Evolutionary conservation across 2,113 vertebrate species (phyloP).

Genomic region (Andinoacara biseriatus): DNA sequence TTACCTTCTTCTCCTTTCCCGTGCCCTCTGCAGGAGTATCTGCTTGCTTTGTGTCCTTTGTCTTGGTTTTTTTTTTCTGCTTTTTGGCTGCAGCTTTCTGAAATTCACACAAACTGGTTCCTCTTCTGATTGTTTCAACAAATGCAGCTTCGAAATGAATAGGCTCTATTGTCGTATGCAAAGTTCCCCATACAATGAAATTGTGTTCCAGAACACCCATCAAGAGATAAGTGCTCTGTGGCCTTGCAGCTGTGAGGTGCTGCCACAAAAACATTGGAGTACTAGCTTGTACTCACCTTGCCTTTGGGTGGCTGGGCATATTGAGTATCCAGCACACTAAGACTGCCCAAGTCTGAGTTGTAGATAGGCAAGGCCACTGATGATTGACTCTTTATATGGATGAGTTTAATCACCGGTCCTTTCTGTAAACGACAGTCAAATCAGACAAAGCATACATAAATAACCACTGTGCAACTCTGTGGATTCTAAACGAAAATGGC

Average conservation of each 20-base stretch:
- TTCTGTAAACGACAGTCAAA: slow-evolving; percentile 69
- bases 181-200: too few relatives aligned
- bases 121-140: neutral
- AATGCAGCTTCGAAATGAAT: neutral
- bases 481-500: neutral
- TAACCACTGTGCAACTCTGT: neutral
- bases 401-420: slow-evolving; percentile 84
- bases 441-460: neutral
- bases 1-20: neutral
- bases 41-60: neutral
- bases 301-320: neutral
- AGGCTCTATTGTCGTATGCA: too few relatives aligned
- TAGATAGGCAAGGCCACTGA: slow-evolving; percentile 88
- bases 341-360: slow-evolving; percentile 74
- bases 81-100: slow-evolving; percentile 34
- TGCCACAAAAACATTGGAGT: neutral
- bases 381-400: slow-evolving; percentile 87
- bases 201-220: too few relatives aligned
- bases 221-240: too few relatives aligned
- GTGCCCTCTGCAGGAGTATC: neutral
- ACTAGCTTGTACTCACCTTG: slow-evolving; percentile 28
- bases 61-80: neutral
- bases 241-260: too few relatives aligned
- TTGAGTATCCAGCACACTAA: slow-evolving; percentile 54
- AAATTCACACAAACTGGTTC: neutral